phyloP scores from a whole-genome alignment of 2,797 vertebrate genomes.

The Tapera naevia region DNA sequence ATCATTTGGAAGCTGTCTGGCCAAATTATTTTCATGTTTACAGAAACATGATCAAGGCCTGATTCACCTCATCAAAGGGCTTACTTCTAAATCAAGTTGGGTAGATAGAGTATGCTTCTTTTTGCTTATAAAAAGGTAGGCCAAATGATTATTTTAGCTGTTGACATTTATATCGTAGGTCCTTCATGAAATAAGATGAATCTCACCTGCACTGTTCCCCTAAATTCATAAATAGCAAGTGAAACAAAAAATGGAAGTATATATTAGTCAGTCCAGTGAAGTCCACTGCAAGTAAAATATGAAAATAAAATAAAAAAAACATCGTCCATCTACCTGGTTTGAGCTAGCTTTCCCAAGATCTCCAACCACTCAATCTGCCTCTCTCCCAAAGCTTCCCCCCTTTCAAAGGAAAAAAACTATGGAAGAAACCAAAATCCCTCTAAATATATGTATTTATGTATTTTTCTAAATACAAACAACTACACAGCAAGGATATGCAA shows the following conservation, averaged over 20 bases:
- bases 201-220: neutral
- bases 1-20: neutral
- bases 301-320: neutral
- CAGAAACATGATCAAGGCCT: neutral
- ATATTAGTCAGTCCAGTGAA: neutral
- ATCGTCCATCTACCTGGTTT: neutral
- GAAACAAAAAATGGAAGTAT: neutral
- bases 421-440: too few relatives aligned
- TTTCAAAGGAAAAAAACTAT: too few relatives aligned
- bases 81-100: neutral
- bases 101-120: neutral
- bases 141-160: neutral
- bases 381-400: too few relatives aligned
- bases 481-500: too few relatives aligned
- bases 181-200: neutral
- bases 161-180: neutral
- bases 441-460: too few relatives aligned
- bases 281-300: neutral
- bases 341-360: too few relatives aligned
- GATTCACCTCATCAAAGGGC: neutral
- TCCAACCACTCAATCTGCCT: too few relatives aligned
- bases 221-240: neutral
- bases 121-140: neutral
- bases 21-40: neutral
- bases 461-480: too few relatives aligned